Base-by-base conservation (phyloP, 2,888 invertebrate genomes). In the Erebia epiphron region DNA sequence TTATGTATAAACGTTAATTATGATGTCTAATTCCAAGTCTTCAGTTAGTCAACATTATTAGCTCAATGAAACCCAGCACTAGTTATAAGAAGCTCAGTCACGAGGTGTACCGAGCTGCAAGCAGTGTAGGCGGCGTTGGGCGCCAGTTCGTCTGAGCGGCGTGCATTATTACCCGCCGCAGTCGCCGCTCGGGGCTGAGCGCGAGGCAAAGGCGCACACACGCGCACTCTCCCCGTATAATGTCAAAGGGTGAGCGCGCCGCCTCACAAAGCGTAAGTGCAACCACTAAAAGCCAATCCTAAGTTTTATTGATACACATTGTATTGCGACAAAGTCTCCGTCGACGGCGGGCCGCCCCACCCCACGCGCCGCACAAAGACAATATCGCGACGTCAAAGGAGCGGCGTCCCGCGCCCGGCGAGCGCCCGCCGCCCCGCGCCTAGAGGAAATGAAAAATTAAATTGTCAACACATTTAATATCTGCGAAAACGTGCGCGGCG, bases 241-340 rank as follows among this genome's bases (percentile, higher is more conserved):
- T 91, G 92, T 92, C 93, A 92, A 92, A 92, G 92, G 92, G 92
- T 92, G 91, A 92, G 89, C 91, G 80, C 87, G 91, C 89, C 89
- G 92, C 91, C 88, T 91, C 92, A 92, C 92, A 92, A 92, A 92
- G 92, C 92, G 93, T 93, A 92, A 93, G 93, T 93, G 92, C 93
- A 92, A 92, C 93, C 93, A 92, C 93, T 93, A 93, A 93, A 93
- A 93, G 93, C 93, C 93, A 93, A 93, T 93, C 92, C 93, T 92
- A 93, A 93, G 93, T 93, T 93, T 93, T 93, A 93, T 93, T 93
- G 93, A 93, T 93, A 93, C 93, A 93, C 93, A 93, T 93, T 93
- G 92, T 93, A 93, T 93, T 93, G 93, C 92, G 93, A 93, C 93
- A 93, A 92, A 92, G 93, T 93, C 92, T 92, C 91, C 87, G 90